A percentile compares a stretch with the other conserved stretches of the same genome.
Conservation (phyloP, 2,797 vertebrate genomes). For the Holocentrus rufus region DNA sequence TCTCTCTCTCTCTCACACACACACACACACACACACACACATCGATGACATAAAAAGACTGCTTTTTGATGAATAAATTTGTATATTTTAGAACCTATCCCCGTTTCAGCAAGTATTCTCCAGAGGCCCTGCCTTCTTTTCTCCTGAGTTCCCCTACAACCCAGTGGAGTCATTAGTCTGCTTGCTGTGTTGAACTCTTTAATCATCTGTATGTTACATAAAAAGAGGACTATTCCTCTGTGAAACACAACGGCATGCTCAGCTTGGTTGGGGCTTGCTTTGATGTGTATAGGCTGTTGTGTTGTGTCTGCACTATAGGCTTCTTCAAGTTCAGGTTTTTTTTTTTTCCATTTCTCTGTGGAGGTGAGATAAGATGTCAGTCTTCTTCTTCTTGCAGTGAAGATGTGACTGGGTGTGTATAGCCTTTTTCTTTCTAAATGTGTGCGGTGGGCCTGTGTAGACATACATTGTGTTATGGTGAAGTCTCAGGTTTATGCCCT, state of each 20-base stretch:
- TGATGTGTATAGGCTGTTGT: constrained; percentile 78
- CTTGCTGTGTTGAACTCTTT: constrained; percentile 85
- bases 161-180: constrained; percentile 86
- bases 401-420: constrained; percentile 51
- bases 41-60: constrained; percentile 73
- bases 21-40: constrained; percentile 53
- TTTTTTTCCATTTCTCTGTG: constrained; percentile 69
- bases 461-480: constrained; percentile 21
- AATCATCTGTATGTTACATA: constrained; percentile 85
- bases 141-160: constrained; percentile 80
- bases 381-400: constrained; percentile 66
- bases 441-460: constrained; percentile 45
- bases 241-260: constrained; percentile 77
- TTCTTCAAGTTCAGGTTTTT: constrained; percentile 67
- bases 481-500: constrained; percentile 29
- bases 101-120: constrained; percentile 77
- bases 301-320: constrained; percentile 75
- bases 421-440: constrained; percentile 52
- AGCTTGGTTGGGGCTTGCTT: constrained; percentile 74
- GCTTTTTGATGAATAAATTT: constrained; percentile 84
- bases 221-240: constrained; percentile 82
- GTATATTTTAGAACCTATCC: constrained; percentile 83
- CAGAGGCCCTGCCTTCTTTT: constrained; percentile 73
- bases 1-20: constrained; percentile 62
- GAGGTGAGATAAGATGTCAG: constrained; percentile 74